Evolutionary conservation across 2,888 invertebrate genomes (phyloP), one percentile per base, ranked within the genome.

Genomic region (Dichetophora obliterata): DNA sequence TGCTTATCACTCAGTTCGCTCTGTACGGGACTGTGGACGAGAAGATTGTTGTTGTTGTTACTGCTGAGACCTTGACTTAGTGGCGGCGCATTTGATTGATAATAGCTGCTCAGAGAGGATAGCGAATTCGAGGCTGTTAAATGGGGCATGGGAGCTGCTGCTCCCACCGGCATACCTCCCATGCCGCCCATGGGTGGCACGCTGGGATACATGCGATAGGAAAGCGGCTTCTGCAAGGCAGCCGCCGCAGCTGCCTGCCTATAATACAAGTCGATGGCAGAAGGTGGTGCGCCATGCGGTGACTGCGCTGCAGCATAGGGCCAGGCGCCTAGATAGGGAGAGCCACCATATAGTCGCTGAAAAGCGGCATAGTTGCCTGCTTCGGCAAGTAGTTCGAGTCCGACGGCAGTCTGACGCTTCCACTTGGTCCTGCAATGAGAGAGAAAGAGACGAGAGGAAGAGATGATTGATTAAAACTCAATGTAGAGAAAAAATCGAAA

Each of bases 321-420:
- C 91, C 92, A 92, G 78, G 91, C 92, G 78, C 92, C 91, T 71
- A 89, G 83, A 89, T 95, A 95, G 0, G 94, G 93, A 63, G 92
- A 92, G 19, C 84, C 85, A 37, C 95, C 95, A 90, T 96, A 97
- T 81, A 99, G 91, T 80, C 98, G 93, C 91, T 98, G 98, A 87
- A 99, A 96, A 14, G 99, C 99, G 3, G 98, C 98, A 90, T 97
- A 97, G 91, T 98, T 99, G 24, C 98, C 98, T 0, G 98, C 98
- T 90, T 99, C 99, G 5, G 98, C 97, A 75, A 99, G 91, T 66
- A 99, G 92, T 89, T 99, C 99, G 82, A 98, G 90, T 0, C 98
- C 98, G 3, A 99, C 99, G 0, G 99, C 98, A 22, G 99, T 98
- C 90, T 99, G 99, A 4, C 99, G 93, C 90, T 99, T 99, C 99